Evolutionary conservation across 2,113 vertebrate species (phyloP).

Genomic region (Archocentrus centrarchus): DNA sequence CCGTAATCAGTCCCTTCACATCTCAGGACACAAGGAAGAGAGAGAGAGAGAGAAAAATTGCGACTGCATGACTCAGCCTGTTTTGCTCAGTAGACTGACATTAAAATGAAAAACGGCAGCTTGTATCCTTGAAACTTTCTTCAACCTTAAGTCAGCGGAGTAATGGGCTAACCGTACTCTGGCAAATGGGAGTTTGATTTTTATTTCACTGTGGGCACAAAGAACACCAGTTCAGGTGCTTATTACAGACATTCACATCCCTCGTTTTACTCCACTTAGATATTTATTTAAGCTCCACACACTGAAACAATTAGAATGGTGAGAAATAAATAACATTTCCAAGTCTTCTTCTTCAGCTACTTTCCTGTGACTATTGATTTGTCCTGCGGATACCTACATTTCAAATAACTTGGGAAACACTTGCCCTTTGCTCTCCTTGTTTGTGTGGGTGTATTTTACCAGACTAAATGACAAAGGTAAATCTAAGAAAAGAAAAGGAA

Average conservation of each 20-base stretch:
- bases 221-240: not conserved
- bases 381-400: not conserved
- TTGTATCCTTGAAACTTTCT: slow-evolving; percentile 4
- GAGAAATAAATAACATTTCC: not conserved
- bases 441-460: accelerated
- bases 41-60: not conserved
- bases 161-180: not conserved
- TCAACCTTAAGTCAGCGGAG: not conserved
- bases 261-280: not conserved
- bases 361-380: not conserved
- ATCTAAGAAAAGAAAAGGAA: no score
- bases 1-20: slow-evolving; percentile 32
- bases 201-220: not conserved
- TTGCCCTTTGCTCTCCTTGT: not conserved
- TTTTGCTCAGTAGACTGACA: not conserved
- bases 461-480: not conserved
- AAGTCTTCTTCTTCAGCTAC: not conserved
- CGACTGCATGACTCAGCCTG: not conserved
- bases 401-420: not conserved
- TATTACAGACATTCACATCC: not conserved
- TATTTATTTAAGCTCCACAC: not conserved
- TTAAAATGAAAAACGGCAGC: slow-evolving; percentile 11
- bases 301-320: not conserved
- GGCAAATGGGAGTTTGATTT: not conserved
- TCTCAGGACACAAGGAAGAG: not conserved